A percentile compares a stretch with the other conserved stretches of the same genome.
These are phyloP conservation scores for Jacana jacana DNA, from an alignment of 2,113 vertebrate genomes.

Conservation along the genomic window DNA sequence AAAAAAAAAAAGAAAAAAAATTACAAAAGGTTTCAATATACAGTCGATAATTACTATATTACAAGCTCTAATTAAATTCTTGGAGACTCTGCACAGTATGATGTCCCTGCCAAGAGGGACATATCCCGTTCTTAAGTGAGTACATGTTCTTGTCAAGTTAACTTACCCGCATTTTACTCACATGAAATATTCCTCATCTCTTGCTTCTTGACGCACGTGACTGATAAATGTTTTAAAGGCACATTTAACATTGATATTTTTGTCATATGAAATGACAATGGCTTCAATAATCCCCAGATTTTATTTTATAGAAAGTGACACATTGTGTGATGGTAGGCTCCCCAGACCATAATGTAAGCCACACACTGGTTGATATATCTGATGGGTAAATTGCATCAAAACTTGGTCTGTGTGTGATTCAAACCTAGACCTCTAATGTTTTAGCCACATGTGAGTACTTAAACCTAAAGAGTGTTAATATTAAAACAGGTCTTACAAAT, in stretches of 20 bases:
- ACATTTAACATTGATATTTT: constrained; percentile 35
- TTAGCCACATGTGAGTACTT: not conserved
- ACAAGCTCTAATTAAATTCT: constrained; percentile 58
- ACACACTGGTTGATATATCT: not conserved
- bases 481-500: not conserved
- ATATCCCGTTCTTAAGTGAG: constrained; percentile 35
- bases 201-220: constrained; percentile 39
- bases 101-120: constrained; percentile 49
- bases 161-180: constrained; percentile 20
- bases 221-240: constrained; percentile 61
- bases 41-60: constrained; percentile 35
- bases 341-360: not conserved
- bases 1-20: not conserved
- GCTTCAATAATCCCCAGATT: constrained; percentile 30
- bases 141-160: constrained; percentile 48
- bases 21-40: constrained; percentile 35
- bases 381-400: not conserved
- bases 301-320: constrained; percentile 42
- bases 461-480: not conserved
- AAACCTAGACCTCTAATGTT: not conserved
- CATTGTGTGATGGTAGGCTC: not conserved
- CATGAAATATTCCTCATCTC: constrained; percentile 42
- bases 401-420: not conserved
- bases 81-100: constrained; percentile 30
- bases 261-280: constrained; percentile 44